A percentile compares a stretch with the other conserved stretches of the same genome.
Evolutionary conservation across 2,797 vertebrate species (phyloP).

Genomic region (Lepilemur septentrionalis): DNA sequence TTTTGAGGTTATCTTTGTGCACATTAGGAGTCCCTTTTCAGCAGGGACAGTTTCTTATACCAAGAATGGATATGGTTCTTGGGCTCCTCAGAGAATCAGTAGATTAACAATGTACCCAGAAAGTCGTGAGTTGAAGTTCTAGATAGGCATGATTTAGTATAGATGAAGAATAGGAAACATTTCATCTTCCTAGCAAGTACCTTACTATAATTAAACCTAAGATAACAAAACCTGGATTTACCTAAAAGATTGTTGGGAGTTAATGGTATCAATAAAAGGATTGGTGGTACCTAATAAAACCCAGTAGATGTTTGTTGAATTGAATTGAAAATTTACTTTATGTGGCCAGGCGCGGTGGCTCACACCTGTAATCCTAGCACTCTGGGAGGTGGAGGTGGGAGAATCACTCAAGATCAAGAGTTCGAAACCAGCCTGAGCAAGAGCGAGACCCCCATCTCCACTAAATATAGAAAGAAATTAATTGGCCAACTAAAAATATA

Average conservation of each 20-base stretch:
- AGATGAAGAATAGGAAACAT: constrained; percentile 25
- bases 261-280: not conserved
- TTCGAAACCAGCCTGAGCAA: too few relatives aligned
- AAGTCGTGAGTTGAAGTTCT: constrained; percentile 15
- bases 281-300: not conserved
- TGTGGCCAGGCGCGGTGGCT: too few relatives aligned
- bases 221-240: constrained; percentile 37
- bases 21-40: constrained; percentile 5
- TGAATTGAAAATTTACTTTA: constrained; percentile 21
- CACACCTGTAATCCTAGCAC: too few relatives aligned
- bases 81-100: not conserved
- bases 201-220: constrained; percentile 14
- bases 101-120: not conserved
- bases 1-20: constrained; percentile 20
- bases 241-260: constrained; percentile 13
- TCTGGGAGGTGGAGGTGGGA: too few relatives aligned
- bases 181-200: constrained; percentile 5
- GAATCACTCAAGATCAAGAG: too few relatives aligned
- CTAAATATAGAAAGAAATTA: too few relatives aligned
- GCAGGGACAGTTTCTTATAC: not conserved
- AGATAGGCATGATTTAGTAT: not conserved
- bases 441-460: too few relatives aligned
- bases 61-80: not conserved
- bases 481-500: too few relatives aligned
- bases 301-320: not conserved